Evolutionary conservation across 2,888 invertebrate species (phyloP), one percentile per base, ranked within the genome.

Genomic region (Lypha dubia): DNA sequence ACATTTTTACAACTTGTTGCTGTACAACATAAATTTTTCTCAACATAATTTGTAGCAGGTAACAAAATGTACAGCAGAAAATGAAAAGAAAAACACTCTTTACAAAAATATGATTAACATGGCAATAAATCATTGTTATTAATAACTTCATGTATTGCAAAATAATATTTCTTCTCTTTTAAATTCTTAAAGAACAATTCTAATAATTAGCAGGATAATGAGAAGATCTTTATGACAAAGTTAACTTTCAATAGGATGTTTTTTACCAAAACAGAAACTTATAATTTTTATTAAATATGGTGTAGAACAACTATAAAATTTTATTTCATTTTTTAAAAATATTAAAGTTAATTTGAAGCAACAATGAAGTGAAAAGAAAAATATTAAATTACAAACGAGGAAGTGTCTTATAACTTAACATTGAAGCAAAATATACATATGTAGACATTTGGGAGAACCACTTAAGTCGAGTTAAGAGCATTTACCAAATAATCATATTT

Each of bases 81-180:
- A n/a, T n/a, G n/a, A n/a, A n/a, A 24, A 20, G 32, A 53, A 53
- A 5, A 79, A 63, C 22, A 51, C 20, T 51, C 0, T 7, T 58
- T 56, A 67, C 58, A 75, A 76, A 76, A 67, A 20, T 65, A 51
- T 67, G 76, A 71, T 67, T 71, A 71, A 76, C 49, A 24, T 65
- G 82, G 76, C 35, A 22, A 76, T 82, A 82, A 82, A 82, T 82
- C 76, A 82, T 76, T 51, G 46, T 76, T 82, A 82, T 82, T 82
- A 82, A 82, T 82, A 76, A 76, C 71, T 58, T 60, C 38, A 22
- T 38, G 5, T 38, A 38, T 7, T 22, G 32, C 22, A 35, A 17
- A 8, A 38, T 38, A 15, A 15, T 60, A n/a, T n/a, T n/a, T n/a
- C n/a, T n/a, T n/a, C n/a, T n/a, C 35, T 60, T 38, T 17, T 22